Conservation (phyloP, 1,140 invertebrate genomes). For the Ooceraea biroi region DNA sequence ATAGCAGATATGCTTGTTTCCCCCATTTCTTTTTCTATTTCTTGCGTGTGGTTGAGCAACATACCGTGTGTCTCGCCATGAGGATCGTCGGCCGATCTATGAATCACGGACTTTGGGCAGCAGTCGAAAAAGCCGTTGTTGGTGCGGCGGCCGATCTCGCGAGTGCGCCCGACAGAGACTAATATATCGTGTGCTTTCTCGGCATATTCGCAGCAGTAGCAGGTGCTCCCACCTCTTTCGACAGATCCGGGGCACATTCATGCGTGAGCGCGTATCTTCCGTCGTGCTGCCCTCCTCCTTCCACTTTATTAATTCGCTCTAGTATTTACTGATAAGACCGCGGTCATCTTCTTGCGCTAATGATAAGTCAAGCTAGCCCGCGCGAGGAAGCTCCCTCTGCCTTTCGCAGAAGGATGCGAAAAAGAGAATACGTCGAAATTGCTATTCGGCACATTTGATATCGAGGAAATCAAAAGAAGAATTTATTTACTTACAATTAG, state of each 20-base stretch:
- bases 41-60: neutral
- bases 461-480: too few species aligned
- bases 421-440: too few species aligned
- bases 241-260: constrained; percentile 54
- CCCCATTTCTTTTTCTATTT: too few species aligned
- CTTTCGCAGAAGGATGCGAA: too few species aligned
- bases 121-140: constrained; percentile 52
- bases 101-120: neutral
- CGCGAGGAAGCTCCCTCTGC: too few species aligned
- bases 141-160: constrained; percentile 54
- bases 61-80: constrained; percentile 60
- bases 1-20: too few species aligned
- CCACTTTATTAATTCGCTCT: constrained; percentile 9
- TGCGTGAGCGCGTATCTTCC: neutral
- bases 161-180: constrained; percentile 61
- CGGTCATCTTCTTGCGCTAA: neutral
- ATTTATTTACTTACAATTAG: too few species aligned
- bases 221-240: constrained; percentile 68
- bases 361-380: neutral
- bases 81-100: neutral
- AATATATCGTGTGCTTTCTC: constrained; percentile 65
- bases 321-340: constrained; percentile 4
- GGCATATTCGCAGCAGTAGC: constrained; percentile 28
- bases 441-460: too few species aligned
- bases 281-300: constrained; percentile 19